phyloP scores from a whole-genome alignment of 2,797 vertebrate species.

The Trichosurus vulpecula region DNA sequence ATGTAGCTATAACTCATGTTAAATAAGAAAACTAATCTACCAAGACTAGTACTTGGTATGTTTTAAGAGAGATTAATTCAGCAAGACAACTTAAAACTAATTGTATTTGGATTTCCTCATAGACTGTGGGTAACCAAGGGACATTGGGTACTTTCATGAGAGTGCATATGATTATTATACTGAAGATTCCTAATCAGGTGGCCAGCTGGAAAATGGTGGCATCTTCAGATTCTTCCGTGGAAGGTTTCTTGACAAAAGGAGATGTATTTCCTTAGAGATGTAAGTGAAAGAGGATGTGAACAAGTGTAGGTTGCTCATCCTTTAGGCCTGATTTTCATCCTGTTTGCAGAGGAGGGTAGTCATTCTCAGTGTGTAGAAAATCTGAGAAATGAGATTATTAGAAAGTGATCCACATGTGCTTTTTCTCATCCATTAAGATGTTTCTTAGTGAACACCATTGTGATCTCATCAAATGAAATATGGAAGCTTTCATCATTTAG shows the following conservation, averaged over 20 bases:
- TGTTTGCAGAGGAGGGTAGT: background rate
- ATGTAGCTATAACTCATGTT: background rate
- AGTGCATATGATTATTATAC: background rate
- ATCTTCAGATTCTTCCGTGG: background rate
- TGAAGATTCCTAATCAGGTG: background rate
- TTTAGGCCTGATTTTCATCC: background rate
- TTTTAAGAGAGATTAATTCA: background rate
- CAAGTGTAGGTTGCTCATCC: background rate
- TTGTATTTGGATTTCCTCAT: background rate
- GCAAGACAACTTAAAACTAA: background rate
- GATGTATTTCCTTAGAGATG: background rate
- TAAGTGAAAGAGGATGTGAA: background rate
- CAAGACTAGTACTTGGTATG: background rate
- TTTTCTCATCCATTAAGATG: constrained; percentile 2
- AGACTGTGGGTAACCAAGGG: background rate
- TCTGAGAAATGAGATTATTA: background rate
- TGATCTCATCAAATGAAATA: background rate
- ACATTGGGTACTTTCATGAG: background rate
- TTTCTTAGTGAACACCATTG: background rate
- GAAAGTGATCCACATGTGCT: background rate
- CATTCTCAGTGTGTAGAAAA: background rate
- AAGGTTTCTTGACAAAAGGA: background rate
- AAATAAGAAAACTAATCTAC: background rate
- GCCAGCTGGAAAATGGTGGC: background rate
- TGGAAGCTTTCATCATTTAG: background rate